Base-by-base conservation (phyloP, 2,113 vertebrate genomes). In the Dromaius novaehollandiae region DNA sequence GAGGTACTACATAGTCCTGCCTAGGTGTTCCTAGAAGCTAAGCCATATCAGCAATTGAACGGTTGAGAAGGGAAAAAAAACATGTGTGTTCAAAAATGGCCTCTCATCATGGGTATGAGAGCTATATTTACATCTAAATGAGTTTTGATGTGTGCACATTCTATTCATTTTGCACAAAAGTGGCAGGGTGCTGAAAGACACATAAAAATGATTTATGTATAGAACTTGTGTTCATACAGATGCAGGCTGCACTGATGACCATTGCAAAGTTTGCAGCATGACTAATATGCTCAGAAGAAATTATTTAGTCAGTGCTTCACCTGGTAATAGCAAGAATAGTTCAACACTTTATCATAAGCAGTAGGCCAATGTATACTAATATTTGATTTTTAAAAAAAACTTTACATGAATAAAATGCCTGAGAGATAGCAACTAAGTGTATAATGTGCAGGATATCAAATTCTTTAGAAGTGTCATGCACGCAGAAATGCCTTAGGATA, bases 171-270 rank as follows among this genome's bases (percentile, higher is more conserved):
- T 82, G 26, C 53, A 83, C 4, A 7, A 40, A 93, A 95, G 22
- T 58, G 86, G 83, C 76, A 90, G 42, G 64, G 61, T 76, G 88
- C 38, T 90, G 94, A 96, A 95, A 94, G 85, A 71, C 36, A 17
- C 73, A 68, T 94, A 95, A 95, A 96, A 94, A 86, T 90, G 91
- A 97, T 96, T 93, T 75, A 85, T 2, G 6, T 25, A 24, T 56
- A 73, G 88, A 95, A 84, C 82, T 95, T 86, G 73, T 20, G 8
- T 83, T 90, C 5, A 0, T 48, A 91, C 42, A 91, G 91, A 91
- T 64, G 30, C 46, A 93, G 55, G 25, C 64, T 94, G 21, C n/a
- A 81, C n/a, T n/a, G 77, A 86, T 21, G 55, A 91, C 44, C 68
- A 56, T 17, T 94, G 76, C n/a, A 65, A 93, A 90, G 46, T 93